phyloP scores from a whole-genome alignment of 1,140 invertebrate species.

The Bicyclus anynana region DNA sequence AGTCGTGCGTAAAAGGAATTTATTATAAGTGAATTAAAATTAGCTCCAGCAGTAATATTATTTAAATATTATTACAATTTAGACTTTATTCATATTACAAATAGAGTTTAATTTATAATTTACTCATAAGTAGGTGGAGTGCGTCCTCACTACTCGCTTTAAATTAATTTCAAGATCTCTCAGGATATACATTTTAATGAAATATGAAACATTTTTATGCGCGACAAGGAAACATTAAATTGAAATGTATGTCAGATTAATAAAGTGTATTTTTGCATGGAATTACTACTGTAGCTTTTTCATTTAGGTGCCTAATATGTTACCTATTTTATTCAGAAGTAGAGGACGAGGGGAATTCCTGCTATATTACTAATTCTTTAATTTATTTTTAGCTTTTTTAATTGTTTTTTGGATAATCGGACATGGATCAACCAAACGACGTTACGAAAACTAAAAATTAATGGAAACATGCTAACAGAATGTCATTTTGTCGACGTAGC shows the following conservation, averaged over 20 bases:
- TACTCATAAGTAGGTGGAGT: background rate
- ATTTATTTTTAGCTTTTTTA: no score
- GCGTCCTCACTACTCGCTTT: conserved; percentile 5
- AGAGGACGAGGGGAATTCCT: no score
- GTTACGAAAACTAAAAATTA: no score
- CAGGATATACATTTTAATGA: conserved; percentile 10
- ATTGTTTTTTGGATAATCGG: no score
- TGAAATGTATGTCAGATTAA: background rate
- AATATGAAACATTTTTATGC: conserved; percentile 12
- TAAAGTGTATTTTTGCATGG: background rate
- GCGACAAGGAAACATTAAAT: background rate
- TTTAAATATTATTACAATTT: conserved; percentile 1
- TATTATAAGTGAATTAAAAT: conserved; percentile 14
- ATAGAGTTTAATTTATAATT: conserved; percentile 1
- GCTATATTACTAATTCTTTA: no score
- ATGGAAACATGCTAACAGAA: no score
- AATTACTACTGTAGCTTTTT: background rate
- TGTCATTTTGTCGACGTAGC: no score
- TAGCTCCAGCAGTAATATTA: conserved; percentile 6
- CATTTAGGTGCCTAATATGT: no score
- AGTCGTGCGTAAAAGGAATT: conserved; percentile 2
- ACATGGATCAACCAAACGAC: no score
- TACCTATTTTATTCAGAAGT: no score
- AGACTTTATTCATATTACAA: background rate
- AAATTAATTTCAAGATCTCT: conserved; percentile 23